These are phyloP conservation scores for Autographa pulchrina DNA, from an alignment of 2,888 invertebrate genomes.

Conservation along the genomic window DNA sequence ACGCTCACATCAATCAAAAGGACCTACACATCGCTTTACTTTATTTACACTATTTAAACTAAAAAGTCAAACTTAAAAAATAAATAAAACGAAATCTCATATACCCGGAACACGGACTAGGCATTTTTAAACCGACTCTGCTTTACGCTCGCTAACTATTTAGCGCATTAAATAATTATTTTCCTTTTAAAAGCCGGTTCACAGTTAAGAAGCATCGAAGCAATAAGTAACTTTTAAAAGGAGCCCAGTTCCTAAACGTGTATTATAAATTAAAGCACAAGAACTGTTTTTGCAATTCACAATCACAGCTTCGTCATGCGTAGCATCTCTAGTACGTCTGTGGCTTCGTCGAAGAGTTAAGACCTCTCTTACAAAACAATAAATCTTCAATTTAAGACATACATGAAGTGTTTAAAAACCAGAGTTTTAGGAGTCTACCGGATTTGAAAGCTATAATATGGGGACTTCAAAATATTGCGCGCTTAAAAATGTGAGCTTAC, in stretches of 20 bases:
- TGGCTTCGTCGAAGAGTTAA: slow-evolving; percentile 61
- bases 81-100: no score
- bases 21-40: no score
- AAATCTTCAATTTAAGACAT: neutral
- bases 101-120: no score
- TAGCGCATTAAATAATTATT: slow-evolving; percentile 23
- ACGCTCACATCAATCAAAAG: no score
- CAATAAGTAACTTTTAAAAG: slow-evolving; percentile 42
- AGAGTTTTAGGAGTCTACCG: no score
- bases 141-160: slow-evolving; percentile 11
- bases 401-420: no score
- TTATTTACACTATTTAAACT: no score
- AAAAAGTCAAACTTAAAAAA: no score
- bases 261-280: slow-evolving; percentile 72
- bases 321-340: no score
- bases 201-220: slow-evolving; percentile 31
- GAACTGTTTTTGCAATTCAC: slow-evolving; percentile 71
- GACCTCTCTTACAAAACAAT: slow-evolving; percentile 15
- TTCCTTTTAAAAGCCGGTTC: slow-evolving; percentile 30
- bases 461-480: no score
- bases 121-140: neutral
- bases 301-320: slow-evolving; percentile 71
- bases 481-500: no score
- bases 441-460: no score
- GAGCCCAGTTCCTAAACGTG: slow-evolving; percentile 51